Percentiles rank a stretch among this genome's conserved stretches.
phyloP scores from a whole-genome alignment of 1,140 invertebrate genomes.

The Caenorhabditis inopinata region DNA sequence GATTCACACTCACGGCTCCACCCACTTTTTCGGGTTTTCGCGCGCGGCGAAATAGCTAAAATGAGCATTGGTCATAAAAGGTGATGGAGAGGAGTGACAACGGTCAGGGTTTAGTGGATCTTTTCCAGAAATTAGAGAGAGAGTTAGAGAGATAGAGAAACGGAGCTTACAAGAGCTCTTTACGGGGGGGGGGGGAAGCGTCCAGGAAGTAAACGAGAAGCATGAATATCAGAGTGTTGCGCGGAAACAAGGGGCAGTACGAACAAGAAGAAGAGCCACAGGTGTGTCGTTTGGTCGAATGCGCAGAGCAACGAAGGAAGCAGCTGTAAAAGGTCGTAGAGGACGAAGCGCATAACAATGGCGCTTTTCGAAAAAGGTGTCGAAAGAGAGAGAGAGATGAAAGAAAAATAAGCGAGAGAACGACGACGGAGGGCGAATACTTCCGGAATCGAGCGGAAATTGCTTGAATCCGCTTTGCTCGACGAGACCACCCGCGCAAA shows the following conservation, averaged over 20 bases:
- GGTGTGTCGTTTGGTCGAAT: slow-evolving; percentile 14
- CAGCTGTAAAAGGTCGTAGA: slow-evolving; percentile 33
- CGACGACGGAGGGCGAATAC: slow-evolving; percentile 17
- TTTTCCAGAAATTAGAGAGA: not conserved
- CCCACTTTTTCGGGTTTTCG: not conserved
- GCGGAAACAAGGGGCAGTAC: not conserved
- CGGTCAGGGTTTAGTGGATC: not conserved
- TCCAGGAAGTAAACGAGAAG: not conserved
- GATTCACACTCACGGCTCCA: not conserved
- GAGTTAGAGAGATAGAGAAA: slow-evolving; percentile 3
- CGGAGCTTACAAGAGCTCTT: not conserved
- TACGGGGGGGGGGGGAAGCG: no score
- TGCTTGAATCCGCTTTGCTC: no score
- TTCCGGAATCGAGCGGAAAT: slow-evolving; percentile 29
- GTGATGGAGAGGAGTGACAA: not conserved
- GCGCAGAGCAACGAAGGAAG: slow-evolving; percentile 22
- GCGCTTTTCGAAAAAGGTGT: slow-evolving; percentile 15
- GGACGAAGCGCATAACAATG: slow-evolving; percentile 19
- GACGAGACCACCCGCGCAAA: not conserved
- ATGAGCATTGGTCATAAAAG: not conserved
- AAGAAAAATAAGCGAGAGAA: slow-evolving; percentile 32
- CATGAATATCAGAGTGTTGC: no score
- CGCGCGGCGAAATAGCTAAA: not conserved
- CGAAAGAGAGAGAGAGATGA: not conserved
- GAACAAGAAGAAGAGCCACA: not conserved